Evolutionary conservation across 2,113 vertebrate genomes (phyloP), one percentile per base, ranked within the genome.

Genomic region (Carassius carassius): DNA sequence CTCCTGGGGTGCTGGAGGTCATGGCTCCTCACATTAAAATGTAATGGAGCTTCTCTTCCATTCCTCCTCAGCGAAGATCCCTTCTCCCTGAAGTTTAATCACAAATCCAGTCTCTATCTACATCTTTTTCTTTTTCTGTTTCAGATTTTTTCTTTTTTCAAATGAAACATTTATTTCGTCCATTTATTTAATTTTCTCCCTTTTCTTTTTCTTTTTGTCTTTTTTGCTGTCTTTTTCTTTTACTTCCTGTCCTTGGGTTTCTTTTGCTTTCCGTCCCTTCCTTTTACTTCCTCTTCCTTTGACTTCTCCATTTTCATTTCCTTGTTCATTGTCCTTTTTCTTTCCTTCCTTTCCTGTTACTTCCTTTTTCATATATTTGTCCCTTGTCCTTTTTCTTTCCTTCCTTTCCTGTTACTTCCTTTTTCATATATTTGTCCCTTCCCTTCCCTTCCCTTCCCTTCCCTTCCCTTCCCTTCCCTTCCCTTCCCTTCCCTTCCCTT

Each of bases 21-120:
- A 90, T 81, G 37, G 85, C 67, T 86, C 83, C 90, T 83, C 76
- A 85, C 74, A 89, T 92, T 93, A 92, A 91, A 92, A 91, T 92
- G 89, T 87, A 92, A 90, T 92, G 87, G 91, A 85, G 84, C 86
- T 84, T 85, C 23, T 77, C 77, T 81, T 78, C 89, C 85, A 75
- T 35, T 58, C 80, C 86, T 85, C 82, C 44, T 56, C 79, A 86
- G 78, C 16, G n/a, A 65, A 65, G n/a, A 80, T 23, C 78, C 90
- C 88, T 85, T 83, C 81, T 83, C 86, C 88, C 87, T 1, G 11
- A 83, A 86, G 87, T 91, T 91, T 92, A 91, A 90, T 91, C 82
- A 84, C 91, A 84, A 88, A 76, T 82, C 7, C 82, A 89, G 41
- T 7, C 41, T 77, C 82, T 44, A 84, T 87, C 85, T 54, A 88